phyloP scores from a whole-genome alignment of 2,888 invertebrate species.

The Laothoe populi region DNA sequence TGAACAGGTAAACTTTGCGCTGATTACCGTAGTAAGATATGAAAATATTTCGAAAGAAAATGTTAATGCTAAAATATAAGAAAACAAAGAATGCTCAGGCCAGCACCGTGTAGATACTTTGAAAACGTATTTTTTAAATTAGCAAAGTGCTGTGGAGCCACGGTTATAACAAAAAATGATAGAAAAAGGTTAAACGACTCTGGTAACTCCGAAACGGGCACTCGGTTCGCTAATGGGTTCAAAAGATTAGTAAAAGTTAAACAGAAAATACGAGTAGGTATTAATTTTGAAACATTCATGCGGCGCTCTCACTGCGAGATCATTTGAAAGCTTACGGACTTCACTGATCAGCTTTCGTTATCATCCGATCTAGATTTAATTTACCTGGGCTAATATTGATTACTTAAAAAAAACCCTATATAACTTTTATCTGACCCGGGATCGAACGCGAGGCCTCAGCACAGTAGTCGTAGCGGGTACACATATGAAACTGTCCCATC shows the following conservation, averaged over 20 bases:
- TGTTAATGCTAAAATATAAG: neutral
- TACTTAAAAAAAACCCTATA: too few relatives aligned
- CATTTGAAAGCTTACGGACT: neutral
- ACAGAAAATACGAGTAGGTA: conserved; percentile 19
- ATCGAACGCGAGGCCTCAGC: too few relatives aligned
- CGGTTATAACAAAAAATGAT: conserved; percentile 24
- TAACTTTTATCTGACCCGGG: too few relatives aligned
- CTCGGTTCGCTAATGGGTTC: conserved; percentile 20
- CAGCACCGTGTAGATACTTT: conserved; percentile 15
- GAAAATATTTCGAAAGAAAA: neutral
- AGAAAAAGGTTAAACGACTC: conserved; percentile 13
- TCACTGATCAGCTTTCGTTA: neutral
- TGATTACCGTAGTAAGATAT: neutral
- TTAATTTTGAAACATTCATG: conserved; percentile 17
- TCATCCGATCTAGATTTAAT: neutral
- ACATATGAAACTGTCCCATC: too few relatives aligned
- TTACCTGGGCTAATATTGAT: too few relatives aligned
- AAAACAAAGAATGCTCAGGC: conserved; percentile 14
- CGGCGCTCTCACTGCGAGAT: neutral
- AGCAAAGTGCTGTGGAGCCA: conserved; percentile 12
- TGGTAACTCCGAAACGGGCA: conserved; percentile 13
- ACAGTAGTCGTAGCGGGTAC: too few relatives aligned
- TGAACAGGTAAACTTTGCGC: neutral
- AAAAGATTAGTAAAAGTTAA: conserved; percentile 24
- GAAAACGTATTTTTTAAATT: conserved; percentile 18